Base-by-base conservation (phyloP, 2,113 vertebrate genomes). In the Gallinago media region DNA sequence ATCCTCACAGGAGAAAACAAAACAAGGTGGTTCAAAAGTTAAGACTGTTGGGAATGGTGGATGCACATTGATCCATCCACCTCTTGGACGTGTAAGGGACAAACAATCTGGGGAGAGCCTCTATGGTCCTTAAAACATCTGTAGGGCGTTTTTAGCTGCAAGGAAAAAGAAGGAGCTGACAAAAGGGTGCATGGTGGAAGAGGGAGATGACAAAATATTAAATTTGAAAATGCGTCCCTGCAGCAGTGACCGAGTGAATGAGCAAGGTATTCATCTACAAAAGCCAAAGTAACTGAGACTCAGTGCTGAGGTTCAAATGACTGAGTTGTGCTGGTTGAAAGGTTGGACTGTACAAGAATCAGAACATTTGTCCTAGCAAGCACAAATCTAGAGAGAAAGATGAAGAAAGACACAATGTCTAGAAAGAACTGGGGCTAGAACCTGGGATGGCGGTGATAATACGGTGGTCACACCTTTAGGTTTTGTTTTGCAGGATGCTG, bases 261-360 rank as follows among this genome's bases (percentile, higher is more conserved):
- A 36, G 19, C 36, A 66, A 62, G 15, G 8, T 12, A 2, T 22
- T 58, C 5, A 5, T 31, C 44, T 54, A 46, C 25, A 42, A 52
- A 47, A 26, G 31, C 56, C 17, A 15, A 47, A 65, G 40, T 63
- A 89, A 71, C 22, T 19, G 55, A 74, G 46, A 31, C 18, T 42
- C 29, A 12, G 0, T 22, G 42, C 38, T 78, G 34, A 23, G 1
- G 34, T 74, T 78, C 1, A 2, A 9, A 47, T 34, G 25, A 56
- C 38, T 21, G 32, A 54, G 7, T 15, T 85, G 71, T 49, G 66
- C 32, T 72, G 18, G 12, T 50, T 1, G 3, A 86, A 93, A 84
- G 25, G 58, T 58, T 9, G 21, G 29, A 38, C 22, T n/a, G 15
- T 18, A 25, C 15, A 61, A 72, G 62, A 52, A 56, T 36, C n/a